A percentile compares a stretch with the other conserved stretches of the same genome.
Conservation (phyloP, 2,888 invertebrate species). For the Cephus pulcher region DNA sequence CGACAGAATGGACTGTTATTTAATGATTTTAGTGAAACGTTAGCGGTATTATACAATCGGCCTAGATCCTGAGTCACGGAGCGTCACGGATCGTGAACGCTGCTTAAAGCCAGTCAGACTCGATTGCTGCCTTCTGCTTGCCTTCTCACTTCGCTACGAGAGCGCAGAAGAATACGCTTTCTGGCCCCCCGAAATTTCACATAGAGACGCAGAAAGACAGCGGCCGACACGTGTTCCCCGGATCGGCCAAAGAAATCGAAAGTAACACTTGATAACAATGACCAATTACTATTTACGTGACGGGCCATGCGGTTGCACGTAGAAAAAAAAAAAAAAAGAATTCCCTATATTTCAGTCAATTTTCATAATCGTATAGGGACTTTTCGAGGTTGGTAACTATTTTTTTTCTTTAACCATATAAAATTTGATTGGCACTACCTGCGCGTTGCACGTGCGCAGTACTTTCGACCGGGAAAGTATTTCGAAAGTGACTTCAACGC, state of each 20-base stretch:
- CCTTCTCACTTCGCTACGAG: not conserved
- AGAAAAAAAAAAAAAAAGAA: not conserved
- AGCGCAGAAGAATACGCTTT: not conserved
- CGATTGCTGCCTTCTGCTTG: not conserved
- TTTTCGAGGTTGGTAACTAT: not conserved
- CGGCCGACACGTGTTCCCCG: not conserved
- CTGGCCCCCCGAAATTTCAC: not conserved
- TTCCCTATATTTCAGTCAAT: not conserved
- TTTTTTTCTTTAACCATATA: not conserved
- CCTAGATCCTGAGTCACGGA: conserved; percentile 66
- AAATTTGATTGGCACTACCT: not conserved
- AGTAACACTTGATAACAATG: not conserved
- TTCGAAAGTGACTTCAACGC: conserved; percentile 41
- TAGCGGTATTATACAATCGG: conserved; percentile 65
- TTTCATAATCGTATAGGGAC: not conserved
- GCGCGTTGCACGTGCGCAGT: not conserved
- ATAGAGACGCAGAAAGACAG: not conserved
- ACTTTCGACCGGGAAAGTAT: conserved; percentile 32
- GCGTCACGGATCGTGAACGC: conserved; percentile 65
- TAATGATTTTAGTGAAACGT: conserved; percentile 66
- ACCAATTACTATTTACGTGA: not conserved
- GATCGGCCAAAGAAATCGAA: not conserved
- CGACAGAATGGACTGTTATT: conserved; percentile 61
- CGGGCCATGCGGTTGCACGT: fast-evolving
- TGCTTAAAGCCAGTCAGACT: conserved; percentile 19